Evolutionary conservation across 2,888 invertebrate species (phyloP), one percentile per base, ranked within the genome.

Genomic region (Furcula furcula): DNA sequence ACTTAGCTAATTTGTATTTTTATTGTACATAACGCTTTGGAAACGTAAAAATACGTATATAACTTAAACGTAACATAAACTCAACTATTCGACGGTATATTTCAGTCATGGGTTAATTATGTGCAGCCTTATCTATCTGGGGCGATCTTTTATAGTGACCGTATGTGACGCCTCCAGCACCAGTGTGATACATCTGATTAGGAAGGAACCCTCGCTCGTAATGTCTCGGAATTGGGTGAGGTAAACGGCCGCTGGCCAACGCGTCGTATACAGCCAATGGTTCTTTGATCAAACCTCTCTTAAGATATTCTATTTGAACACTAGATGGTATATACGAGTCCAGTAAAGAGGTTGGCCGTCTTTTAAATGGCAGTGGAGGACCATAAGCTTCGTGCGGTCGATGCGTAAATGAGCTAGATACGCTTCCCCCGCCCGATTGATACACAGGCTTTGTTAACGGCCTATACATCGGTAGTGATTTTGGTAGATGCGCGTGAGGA

Each of bases 291-390:
- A 73, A 70, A 21, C 89, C 89, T 53, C 84, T 65, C 46, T 87
- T 89, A 27, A 90, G 48, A 29, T 89, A 90, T 46, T 89, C 88
- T 13, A 81, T 43, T 52, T 90, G 89, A 36, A 91, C 60, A 55
- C 88, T 88, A 19, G 91, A 91, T 25, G 92, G 92, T 35, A 92
- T 86, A 33, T 92, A 92, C 0, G 92, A 92, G 27, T 92, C 92
- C 4, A 92, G 55, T 29, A 92, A 67, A 3, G 91, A 91, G 3
- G 84, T 78, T 1, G 91, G 88, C 6, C 80, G 72, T 33, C 77
- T 75, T 40, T 77, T 83, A 29, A 58, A 76, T 3, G 66, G 60
- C 13, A 57, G 59, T 11, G 57, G 46, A 13, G 53, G 47, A 1
- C 63, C 60, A 31, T 70, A 80, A 25, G 58, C 49, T 34, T 74